Base-by-base conservation (phyloP, 2,888 invertebrate species). In the Acronicta alni region DNA sequence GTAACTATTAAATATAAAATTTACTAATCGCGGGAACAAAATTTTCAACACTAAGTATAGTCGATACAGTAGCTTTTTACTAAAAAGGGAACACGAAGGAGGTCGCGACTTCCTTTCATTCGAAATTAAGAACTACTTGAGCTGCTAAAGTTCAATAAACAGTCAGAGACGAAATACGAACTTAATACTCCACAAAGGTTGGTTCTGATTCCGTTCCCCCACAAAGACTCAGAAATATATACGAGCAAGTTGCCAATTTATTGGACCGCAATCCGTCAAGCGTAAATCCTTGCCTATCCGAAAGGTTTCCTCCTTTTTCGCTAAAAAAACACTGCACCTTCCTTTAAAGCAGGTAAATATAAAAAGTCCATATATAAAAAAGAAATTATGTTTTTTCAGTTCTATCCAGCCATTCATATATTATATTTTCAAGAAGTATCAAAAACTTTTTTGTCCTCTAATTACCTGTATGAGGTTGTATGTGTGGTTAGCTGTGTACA, bases 191-290 rank as follows among this genome's bases (percentile, higher is more conserved):
- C 59, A 69, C 65, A 57, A 69, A 69, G 70, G 72, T 73, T 64
- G 60, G 52, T 20, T 52, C 60, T 65, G 51, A 53, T 48, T 62
- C 49, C 42, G 41, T 16, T 30, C 48, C 48, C n/a, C 32, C 42
- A 59, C 57, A 71, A 63, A 58, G 60, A 67, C 37, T 58, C 47
- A 58, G 69, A 71, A 73, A 73, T 72, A 74, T 69, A 74, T 70
- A 75, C 75, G 64, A 55, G 68, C 57, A 65, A 63, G 62, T 75
- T 63, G 72, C 68, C 72, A 75, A 74, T 75, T 72, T 74, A 75
- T 74, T 74, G 74, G 74, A 72, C 76, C 72, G 72, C 76, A 68
- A 74, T 74, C 72, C 72, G 74, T 74, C 74, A 75, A 63, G 72
- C 68, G 68, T 75, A 75, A 74, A 75, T 75, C 74, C 74, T 62